Base-by-base conservation (phyloP, 2,888 invertebrate species). In the Nasonia oneida region DNA sequence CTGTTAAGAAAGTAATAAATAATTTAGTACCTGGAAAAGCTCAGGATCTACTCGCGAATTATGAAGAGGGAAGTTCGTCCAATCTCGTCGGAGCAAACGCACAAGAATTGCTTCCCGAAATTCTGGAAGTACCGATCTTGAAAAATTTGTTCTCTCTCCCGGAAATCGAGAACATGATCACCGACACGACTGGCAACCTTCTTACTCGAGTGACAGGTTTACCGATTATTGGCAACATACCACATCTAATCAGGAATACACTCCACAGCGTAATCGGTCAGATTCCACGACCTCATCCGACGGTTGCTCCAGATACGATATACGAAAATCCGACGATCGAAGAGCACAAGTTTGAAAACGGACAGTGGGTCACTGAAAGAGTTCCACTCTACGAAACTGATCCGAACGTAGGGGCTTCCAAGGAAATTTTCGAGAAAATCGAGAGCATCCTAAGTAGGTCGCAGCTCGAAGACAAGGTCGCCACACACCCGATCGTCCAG, bases 1-100 rank as follows among this genome's bases (percentile, higher is more conserved):
- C 90, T 50, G 89, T 92, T 37, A 90, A 89, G 47, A 86, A 88
- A 12, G 89, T 90, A 6, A 88, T 92, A 5, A 90, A 91, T 47
- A 88, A 90, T 29, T 90, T 91, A n/a, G 88, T 88, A 0, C 86
- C 88, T n/a, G 77, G 76, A 12, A 82, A 80, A 37, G 39, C 85
- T 0, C 73, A 86, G 47, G 85, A 87, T 53, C 47, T 81, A 18
- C n/a, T 81, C 10, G 67, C 67, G 42, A 88, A 87, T 80, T 81
- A 42, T 8, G 53, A 18, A 0, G 76, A 42, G 0, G 18, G 67
- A n/a, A 78, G 87, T 50, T 73, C 77, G 14, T 23, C 77, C 4
- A 86, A 88, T 70, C 82, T 87, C 0, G 82, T 89, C 0, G 87
- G 70, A 15, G 33, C 88, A 0, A 79, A 83, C 4, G 83, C 78